phyloP scores from a whole-genome alignment of 2,113 vertebrate species.

The Loxodonta africana region DNA sequence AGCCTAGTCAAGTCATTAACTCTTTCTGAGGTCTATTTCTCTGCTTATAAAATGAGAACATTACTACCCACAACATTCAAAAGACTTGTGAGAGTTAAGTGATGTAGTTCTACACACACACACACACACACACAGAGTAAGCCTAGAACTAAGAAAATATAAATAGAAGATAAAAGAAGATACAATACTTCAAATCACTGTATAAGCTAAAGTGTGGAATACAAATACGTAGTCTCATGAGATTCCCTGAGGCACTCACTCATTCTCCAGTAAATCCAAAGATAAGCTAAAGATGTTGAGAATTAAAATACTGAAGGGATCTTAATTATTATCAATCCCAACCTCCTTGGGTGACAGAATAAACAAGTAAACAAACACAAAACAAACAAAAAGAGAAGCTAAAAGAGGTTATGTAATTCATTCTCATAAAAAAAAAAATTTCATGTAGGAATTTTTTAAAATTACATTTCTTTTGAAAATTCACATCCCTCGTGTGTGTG shows the following conservation, averaged over 20 bases:
- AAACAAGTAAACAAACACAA: background rate
- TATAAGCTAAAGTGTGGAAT: background rate
- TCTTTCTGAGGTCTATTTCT: background rate
- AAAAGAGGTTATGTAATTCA: background rate
- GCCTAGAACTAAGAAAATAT: background rate
- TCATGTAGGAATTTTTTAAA: background rate
- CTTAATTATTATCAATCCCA: background rate
- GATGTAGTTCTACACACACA: background rate
- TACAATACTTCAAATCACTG: background rate
- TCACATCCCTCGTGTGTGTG: background rate
- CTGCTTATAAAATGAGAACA: conserved; percentile 5
- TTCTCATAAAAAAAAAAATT: background rate
- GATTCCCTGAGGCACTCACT: background rate
- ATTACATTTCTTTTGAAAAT: conserved; percentile 5
- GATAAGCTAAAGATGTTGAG: background rate
- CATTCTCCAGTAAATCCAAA: background rate
- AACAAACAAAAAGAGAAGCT: background rate
- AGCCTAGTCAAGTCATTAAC: background rate
- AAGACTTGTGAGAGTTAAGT: background rate
- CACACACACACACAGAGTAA: background rate
- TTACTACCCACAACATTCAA: background rate
- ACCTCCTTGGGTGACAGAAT: background rate
- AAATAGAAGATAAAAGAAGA: background rate
- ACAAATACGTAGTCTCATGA: background rate
- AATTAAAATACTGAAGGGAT: background rate